Evolutionary conservation across 2,797 vertebrate species (phyloP), one percentile per base, ranked within the genome.

Genomic region (Lagodon rhomboides): DNA sequence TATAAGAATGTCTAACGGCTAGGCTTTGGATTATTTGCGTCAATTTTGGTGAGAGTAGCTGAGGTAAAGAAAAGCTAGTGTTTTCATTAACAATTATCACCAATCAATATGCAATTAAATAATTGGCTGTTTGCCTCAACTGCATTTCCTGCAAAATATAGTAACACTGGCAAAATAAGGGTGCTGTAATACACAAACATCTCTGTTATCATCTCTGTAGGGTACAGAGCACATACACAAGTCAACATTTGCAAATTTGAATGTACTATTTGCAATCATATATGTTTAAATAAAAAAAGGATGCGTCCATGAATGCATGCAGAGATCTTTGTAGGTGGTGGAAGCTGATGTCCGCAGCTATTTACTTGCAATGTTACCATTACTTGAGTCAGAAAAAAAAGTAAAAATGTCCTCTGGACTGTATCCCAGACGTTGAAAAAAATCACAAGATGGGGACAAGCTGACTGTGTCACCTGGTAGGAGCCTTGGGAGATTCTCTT

Each of bases 231-330:
- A 50, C 34, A 82, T 50, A n/a, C 34, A 47, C 15, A n/a, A 49
- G 64, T 51, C 71, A 47, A 53, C 62, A 72, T 73, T 20, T 67
- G 61, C 65, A 75, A 73, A 66, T 4, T 67, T 60, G 7, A 50
- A 77, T 59, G 38, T 25, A 10, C 23, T 18, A 20, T 55, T 25
- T 47, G 22, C 7, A 62, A 59, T 13, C 13, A n/a, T 34, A 12
- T 38, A 22, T 65, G 7, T 60, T 51, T 55, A 18, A 50, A 67
- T 54, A 10, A 10, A 68, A 43, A 68, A 63, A 22, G 5, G 8
- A 23, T 25, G 23, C 27, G 55, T 0, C 8, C 34, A 46, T 53
- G 23, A 46, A 18, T 22, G 47, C 22, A 69, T 16, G 22, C 34
- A 65, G 17, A 44, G 46, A 3, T 43, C 5, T 15, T 55, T 56